Evolutionary conservation across 2,888 invertebrate species (phyloP), one percentile per base, ranked within the genome.

Genomic region (Atrina japonica): DNA sequence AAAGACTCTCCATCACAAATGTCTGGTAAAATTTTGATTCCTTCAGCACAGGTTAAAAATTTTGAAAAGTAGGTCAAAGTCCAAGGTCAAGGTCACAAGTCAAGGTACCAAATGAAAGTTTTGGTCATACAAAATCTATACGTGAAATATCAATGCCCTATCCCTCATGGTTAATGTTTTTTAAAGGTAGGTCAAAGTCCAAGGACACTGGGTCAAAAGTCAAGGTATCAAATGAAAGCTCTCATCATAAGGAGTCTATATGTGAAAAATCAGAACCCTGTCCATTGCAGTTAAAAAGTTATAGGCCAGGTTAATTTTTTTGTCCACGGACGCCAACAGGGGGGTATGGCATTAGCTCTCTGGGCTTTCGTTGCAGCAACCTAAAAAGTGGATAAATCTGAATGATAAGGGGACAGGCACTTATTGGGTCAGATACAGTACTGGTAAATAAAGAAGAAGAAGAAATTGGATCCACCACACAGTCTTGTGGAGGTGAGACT

Each of bases 81-180:
- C 47, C n/a, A 47, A 47, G 47, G 21, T 47, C 3, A 47, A 47
- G 47, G 47, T 47, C 47, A 47, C 21, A 18, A 47, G 35, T 35
- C 35, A 35, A 7, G 35, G 11, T 11, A n/a, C 21, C 18, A 9
- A 9, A 47, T n/a, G 21, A 47, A 21, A 47, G 21, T 6, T 16
- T 21, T 47, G 6, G 16, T 47, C 47, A 47, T 21, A 16, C 5
- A 16, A 16, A 47, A 47, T 47, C 35, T 35, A 47, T 21, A 16
- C 16, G 16, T 47, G 47, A 47, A 47, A 47, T 9, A 47, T 47
- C 47, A 47, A 47, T 3, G 47, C 47, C 16, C 5, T 9, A 18
- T 47, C 16, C 16, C 16, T 47, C 6, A 5, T 16, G 6, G 47
- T 47, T 47, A 5, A 47, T 16, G 14, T 11, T 41, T 41, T 41